Evolutionary conservation across 2,888 invertebrate species (phyloP).

Genomic region (Euzophera pinguis): DNA sequence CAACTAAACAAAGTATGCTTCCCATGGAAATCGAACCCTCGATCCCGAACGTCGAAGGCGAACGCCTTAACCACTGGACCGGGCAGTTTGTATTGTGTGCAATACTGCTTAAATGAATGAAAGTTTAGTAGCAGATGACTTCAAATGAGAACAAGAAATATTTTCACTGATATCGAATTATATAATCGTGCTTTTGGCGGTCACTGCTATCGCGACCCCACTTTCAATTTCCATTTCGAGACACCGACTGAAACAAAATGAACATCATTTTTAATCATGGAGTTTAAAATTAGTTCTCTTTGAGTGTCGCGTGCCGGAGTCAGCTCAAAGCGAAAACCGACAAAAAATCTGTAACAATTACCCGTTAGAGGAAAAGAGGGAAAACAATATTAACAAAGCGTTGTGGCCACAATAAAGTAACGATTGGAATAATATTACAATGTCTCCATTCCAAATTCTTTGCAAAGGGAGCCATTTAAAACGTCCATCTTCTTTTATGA

Average conservation of each 20-base stretch:
- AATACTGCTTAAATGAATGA: too few species aligned
- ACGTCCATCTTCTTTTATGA: slow-evolving; percentile 16
- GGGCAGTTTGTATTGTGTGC: too few species aligned
- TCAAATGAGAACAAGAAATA: too few species aligned
- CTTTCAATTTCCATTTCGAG: slow-evolving; percentile 43
- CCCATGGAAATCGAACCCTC: too few species aligned
- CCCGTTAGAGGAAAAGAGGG: slow-evolving; percentile 31
- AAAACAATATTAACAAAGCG: slow-evolving; percentile 33
- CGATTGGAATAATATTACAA: slow-evolving; percentile 17
- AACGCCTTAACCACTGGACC: too few species aligned
- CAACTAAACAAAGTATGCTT: too few species aligned
- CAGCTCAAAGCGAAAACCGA: slow-evolving; percentile 30
- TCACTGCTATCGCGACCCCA: slow-evolving; percentile 22
- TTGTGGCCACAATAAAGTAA: slow-evolving; percentile 26
- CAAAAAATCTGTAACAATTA: slow-evolving; percentile 39
- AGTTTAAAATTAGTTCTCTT: slow-evolving; percentile 56
- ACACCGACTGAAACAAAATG: slow-evolving; percentile 45
- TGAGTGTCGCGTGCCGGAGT: slow-evolving; percentile 34
- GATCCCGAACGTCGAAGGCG: too few species aligned
- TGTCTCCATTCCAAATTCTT: slow-evolving; percentile 23
- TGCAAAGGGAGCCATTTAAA: slow-evolving; percentile 32
- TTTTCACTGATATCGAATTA: too few species aligned
- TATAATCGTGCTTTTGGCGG: too few species aligned
- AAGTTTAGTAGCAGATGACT: too few species aligned
- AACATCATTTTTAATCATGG: slow-evolving; percentile 52